Conservation (phyloP, 2,888 invertebrate species). For the Periphyllus acericola region DNA sequence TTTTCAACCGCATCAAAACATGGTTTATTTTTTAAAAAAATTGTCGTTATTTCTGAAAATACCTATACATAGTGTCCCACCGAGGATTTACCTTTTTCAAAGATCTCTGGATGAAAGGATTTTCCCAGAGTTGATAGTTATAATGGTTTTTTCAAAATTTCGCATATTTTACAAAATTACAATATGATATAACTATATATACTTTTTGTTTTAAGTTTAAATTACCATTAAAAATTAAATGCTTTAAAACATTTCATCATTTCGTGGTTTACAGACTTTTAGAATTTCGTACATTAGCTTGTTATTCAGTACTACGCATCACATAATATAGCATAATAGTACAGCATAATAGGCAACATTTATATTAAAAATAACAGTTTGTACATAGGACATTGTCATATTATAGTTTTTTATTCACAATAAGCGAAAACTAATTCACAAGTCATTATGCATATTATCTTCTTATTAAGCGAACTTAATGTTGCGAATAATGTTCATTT, state of each 20-base stretch:
- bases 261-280: neutral
- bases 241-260: neutral
- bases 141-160: too few species aligned
- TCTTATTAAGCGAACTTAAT: neutral
- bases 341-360: neutral
- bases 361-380: neutral
- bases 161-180: too few species aligned
- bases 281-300: neutral
- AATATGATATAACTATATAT: too few species aligned
- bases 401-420: neutral
- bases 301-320: neutral
- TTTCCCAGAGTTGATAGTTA: too few species aligned
- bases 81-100: too few species aligned
- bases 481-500: constrained; percentile 4
- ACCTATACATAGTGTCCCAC: too few species aligned
- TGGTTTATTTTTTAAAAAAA: too few species aligned
- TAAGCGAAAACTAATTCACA: neutral
- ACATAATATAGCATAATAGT: neutral
- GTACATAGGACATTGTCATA: neutral
- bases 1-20: too few species aligned
- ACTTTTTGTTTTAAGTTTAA: too few species aligned
- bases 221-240: neutral
- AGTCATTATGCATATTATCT: neutral
- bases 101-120: too few species aligned
- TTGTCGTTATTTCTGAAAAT: too few species aligned